Base-by-base conservation (phyloP, 35 echinoderm and acorn worm species). In the Lytechinus variegatus region DNA sequence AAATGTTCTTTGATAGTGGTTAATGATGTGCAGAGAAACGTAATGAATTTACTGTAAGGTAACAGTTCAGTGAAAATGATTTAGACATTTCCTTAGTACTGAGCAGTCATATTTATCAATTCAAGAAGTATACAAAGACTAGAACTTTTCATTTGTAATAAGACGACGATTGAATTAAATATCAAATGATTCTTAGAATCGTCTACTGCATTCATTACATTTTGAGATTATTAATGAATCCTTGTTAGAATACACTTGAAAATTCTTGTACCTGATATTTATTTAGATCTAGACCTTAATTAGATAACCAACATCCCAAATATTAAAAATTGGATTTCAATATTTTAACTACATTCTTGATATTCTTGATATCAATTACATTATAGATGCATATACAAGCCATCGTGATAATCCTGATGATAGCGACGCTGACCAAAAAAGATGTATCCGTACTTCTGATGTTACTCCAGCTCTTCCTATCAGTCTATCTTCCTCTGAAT, bases 391-490 rank as follows among this genome's bases (percentile, higher is more conserved):
- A 24, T 96, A 71, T 94, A 55, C 94, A 86, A 44, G 33, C 27
- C 86, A 86, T 44, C 56, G 79, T 72, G 86, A 3, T 58, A 87
- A 89, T 54, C 89, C 61, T 27, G 89, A 97, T 52, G 96, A 95
- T 79, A 14, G 6, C 14, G 29, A 91, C 8, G 56, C 28, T 27
- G 86, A 90, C 28, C 52, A 86, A 16, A 86, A 14, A 27, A 53
- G 87, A 94, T 13, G 27, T 51, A 87, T 99, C 21, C 97, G 95
- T 52, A 95, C 97, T 28, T 97, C 97, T 44, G 61, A 12, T 12
- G 94, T 99, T 1, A 94, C 95, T 9, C 98, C 98, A 90, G 97
- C 98, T 9, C 89, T 99, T 14, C 66, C 54, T 16, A 56, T 99
- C 51, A 57, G 53, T 27, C 61, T 97, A 6, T 92, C 95, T 19